Percentiles rank a stretch among this genome's conserved stretches.
Evolutionary conservation across 2,113 vertebrate genomes (phyloP).

Genomic region (Trinectes maculatus): DNA sequence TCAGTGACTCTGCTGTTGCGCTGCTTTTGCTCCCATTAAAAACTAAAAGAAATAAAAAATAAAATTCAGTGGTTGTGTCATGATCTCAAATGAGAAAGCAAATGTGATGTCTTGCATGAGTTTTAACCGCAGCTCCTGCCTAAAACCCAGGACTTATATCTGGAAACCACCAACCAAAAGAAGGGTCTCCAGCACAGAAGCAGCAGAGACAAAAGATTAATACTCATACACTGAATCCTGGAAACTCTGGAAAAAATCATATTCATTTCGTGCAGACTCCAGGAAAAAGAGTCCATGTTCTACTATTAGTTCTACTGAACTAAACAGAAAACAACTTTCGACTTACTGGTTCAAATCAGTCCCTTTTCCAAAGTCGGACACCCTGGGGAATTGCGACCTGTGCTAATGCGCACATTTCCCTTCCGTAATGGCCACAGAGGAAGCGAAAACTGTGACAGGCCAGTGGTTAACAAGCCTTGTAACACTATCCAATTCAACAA

Average conservation of each 20-base stretch:
- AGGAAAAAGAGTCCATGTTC: constrained; percentile 13
- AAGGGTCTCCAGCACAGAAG: constrained; percentile 14
- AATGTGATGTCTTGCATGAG: constrained; percentile 46
- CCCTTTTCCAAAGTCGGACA: constrained; percentile 44
- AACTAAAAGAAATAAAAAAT: background rate
- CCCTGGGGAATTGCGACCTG: constrained; percentile 62
- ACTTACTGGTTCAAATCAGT: constrained; percentile 38
- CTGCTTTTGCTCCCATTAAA: constrained; percentile 27
- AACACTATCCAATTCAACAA: constrained; percentile 57
- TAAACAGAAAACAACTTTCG: constrained; percentile 25
- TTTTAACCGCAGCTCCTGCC: constrained; percentile 29
- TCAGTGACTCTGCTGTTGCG: constrained; percentile 13
- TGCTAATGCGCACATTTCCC: constrained; percentile 66
- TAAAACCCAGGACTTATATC: constrained; percentile 48
- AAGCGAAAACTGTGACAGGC: constrained; percentile 58
- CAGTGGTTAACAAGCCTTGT: constrained; percentile 66
- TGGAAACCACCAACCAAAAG: constrained; percentile 43
- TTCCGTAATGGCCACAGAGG: constrained; percentile 58
- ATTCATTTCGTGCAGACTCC: constrained; percentile 9
- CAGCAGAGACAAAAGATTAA: constrained; percentile 15
- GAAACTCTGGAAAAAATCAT: constrained; percentile 10
- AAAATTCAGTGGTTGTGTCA: constrained; percentile 42
- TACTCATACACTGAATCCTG: constrained; percentile 1
- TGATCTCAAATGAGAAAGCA: constrained; percentile 61
- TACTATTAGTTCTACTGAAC: constrained; percentile 22